Base-by-base conservation (phyloP, 2,888 invertebrate genomes). In the Troglohyphantes excavatus region DNA sequence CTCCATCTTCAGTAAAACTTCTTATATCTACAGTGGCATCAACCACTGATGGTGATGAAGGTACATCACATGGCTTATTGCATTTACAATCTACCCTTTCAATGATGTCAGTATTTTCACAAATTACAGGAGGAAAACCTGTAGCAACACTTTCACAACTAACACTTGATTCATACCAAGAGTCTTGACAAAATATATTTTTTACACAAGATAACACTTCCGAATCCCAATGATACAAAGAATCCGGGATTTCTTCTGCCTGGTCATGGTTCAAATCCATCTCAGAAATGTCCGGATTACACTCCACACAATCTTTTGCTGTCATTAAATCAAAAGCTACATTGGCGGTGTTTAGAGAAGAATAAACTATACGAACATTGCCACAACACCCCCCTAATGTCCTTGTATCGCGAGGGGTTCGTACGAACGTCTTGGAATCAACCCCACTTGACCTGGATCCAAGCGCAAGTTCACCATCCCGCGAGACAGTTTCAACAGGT, bases 1-100 rank as follows among this genome's bases (percentile, higher is more conserved):
- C 90, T 29, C 78, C 68, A 59, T 90, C 90, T 27, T 86, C 90
- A 59, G 43, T 39, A n/a, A 85, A 65, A 46, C n/a, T 73, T 67
- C 73, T 65, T 2, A 29, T 68, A 46, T 88, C 88, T 9, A 81
- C 21, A 46, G 90, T 90, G 19, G 85, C 90, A 90, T 90, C 90
- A 53, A 85, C 85, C 39, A 90, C 85, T 39, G 90, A 84, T n/a
- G 90, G 90, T 27, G 85, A 90, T 11, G 63, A 79, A 26, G 90
- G 90, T 27, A 90, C 90, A 67, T 90, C 85, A 75, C 90, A 90
- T 17, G 85, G 90, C 33, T 78, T 85, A 68, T 85, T 73, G 26
- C 90, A 90, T 23, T 73, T 67, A 27, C 90, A 90, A 27, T 90
- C 90, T 43, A 83, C 84, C 61, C 88, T 89, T 29, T 89, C 88